A percentile compares a stretch with the other conserved stretches of the same genome.
phyloP scores from a whole-genome alignment of 2,113 vertebrate species.

The Dermatemys mawii region DNA sequence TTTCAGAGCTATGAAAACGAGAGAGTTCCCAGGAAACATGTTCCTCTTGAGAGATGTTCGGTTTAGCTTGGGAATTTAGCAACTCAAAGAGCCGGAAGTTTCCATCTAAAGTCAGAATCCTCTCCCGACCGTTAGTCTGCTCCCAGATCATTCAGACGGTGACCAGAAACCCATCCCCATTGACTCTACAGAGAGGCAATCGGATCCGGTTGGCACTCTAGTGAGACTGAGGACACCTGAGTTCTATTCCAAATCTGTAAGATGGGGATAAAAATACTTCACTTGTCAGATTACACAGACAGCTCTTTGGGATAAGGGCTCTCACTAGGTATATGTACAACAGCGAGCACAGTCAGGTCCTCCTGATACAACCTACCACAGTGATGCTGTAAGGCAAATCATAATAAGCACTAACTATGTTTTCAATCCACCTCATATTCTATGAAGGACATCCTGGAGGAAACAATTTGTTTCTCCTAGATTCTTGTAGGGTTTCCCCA shows the following conservation, averaged over 20 bases:
- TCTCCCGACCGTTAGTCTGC: neutral
- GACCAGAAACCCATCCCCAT: too few relatives aligned
- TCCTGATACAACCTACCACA: neutral
- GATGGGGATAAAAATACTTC: neutral
- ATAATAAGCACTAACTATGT: neutral
- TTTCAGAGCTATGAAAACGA: constrained; percentile 41
- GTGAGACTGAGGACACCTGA: neutral
- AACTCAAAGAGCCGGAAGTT: neutral
- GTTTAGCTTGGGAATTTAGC: accelerated
- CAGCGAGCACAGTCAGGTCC: neutral
- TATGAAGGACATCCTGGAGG: neutral
- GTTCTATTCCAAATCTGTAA: neutral
- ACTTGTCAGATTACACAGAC: neutral
- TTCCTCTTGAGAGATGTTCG: constrained; percentile 8
- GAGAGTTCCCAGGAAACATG: constrained; percentile 37
- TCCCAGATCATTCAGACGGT: neutral
- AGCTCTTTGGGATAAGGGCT: neutral
- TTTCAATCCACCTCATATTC: neutral
- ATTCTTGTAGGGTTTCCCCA: neutral
- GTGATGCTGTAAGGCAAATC: neutral
- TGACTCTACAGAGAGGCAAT: neutral
- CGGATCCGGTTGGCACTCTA: neutral
- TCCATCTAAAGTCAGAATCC: accelerated
- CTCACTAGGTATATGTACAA: neutral
- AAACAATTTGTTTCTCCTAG: neutral